Conservation (phyloP, 2,797 vertebrate species). For the Diplodus sargus region DNA sequence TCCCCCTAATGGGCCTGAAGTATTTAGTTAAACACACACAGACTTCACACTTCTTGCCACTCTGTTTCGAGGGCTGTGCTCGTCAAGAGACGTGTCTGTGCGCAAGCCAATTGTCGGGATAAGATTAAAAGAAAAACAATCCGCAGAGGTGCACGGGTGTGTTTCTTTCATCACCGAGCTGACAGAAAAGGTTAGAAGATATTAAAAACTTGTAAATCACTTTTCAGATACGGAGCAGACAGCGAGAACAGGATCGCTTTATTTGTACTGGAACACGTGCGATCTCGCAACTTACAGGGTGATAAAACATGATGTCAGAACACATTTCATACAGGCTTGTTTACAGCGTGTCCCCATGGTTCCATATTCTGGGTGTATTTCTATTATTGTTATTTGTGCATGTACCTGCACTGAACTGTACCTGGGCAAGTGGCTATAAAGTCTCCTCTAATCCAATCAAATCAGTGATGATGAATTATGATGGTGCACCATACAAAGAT, state of each 20-base stretch:
- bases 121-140: constrained; percentile 48
- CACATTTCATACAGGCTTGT: not conserved
- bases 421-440: too few species aligned
- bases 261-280: not conserved
- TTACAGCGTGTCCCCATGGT: not conserved
- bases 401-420: too few species aligned
- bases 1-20: constrained; percentile 24
- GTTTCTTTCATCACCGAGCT: not conserved
- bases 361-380: not conserved
- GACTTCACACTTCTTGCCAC: constrained; percentile 38
- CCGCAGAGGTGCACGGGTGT: constrained; percentile 2
- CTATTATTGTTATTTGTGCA: too few species aligned
- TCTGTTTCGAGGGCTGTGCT: not conserved
- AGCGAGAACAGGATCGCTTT: not conserved
- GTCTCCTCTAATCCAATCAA: too few species aligned
- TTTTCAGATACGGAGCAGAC: constrained; percentile 16
- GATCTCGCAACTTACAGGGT: not conserved
- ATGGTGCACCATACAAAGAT: not conserved
- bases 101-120: constrained; percentile 56
- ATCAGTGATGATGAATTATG: not conserved
- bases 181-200: constrained; percentile 20
- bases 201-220: constrained; percentile 34
- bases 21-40: constrained; percentile 63
- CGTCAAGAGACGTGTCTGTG: constrained; percentile 47
- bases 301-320: not conserved